phyloP scores from a whole-genome alignment of 2,113 vertebrate species.

The Meleagris gallopavo region DNA sequence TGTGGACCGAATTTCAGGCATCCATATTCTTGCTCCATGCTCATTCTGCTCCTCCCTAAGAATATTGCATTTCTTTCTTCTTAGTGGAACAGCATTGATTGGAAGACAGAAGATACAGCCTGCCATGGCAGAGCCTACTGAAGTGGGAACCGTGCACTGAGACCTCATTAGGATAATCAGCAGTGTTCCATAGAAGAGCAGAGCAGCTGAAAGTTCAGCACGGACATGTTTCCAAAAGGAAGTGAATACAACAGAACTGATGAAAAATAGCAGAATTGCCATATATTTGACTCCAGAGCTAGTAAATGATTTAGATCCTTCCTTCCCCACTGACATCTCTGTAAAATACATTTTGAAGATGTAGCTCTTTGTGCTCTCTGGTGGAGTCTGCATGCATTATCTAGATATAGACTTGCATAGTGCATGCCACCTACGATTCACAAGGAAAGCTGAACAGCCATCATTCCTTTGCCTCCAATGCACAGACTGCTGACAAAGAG shows the following conservation, averaged over 20 bases:
- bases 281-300: not conserved
- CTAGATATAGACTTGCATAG: not conserved
- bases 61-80: not conserved
- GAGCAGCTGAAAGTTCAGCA: not conserved
- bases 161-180: not conserved
- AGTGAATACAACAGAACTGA: not conserved
- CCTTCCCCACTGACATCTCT: not conserved
- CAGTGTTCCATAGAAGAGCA: not conserved
- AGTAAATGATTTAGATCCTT: not conserved
- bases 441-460: not conserved
- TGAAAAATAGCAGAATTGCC: not conserved
- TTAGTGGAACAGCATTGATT: accelerated
- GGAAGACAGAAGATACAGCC: accelerated
- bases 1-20: not conserved
- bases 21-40: not conserved
- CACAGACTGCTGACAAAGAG: not conserved
- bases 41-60: not conserved
- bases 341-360: not conserved
- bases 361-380: not conserved
- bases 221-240: not conserved
- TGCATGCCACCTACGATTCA: not conserved
- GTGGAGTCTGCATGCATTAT: not conserved
- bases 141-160: not conserved
- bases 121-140: not conserved
- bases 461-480: not conserved